Percentiles rank a stretch among this genome's conserved stretches.
phyloP scores from a whole-genome alignment of 2,888 invertebrate species.

The Caenorhabditis sinica region DNA sequence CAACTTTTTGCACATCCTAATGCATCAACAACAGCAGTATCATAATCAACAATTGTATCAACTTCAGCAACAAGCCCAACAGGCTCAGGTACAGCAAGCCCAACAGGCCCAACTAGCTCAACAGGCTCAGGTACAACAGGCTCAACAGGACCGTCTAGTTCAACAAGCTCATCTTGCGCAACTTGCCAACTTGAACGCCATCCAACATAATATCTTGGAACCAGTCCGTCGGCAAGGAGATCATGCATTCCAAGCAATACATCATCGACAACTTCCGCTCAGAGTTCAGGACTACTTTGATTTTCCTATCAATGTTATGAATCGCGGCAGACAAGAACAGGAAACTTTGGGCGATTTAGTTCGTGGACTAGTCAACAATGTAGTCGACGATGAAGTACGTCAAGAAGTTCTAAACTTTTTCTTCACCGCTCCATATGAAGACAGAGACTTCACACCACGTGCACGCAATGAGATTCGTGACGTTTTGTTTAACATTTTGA shows the following conservation, averaged over 20 bases:
- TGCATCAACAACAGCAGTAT: neutral
- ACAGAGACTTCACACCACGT: neutral
- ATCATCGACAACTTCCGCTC: neutral
- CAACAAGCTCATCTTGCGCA: neutral
- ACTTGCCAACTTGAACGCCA: too few species aligned
- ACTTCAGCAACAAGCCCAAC: neutral
- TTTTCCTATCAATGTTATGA: neutral
- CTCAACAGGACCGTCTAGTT: neutral
- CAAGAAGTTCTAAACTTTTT: conserved; percentile 8
- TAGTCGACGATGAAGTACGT: neutral
- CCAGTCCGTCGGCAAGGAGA: too few species aligned
- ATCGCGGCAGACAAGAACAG: neutral
- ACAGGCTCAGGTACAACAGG: neutral
- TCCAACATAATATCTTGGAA: too few species aligned
- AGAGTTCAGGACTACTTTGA: conserved; percentile 1
- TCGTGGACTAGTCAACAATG: neutral
- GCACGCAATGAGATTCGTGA: neutral
- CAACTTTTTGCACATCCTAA: neutral
- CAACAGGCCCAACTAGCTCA: neutral
- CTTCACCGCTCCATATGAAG: conserved; percentile 8
- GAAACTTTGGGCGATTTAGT: neutral
- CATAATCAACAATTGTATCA: too few species aligned
- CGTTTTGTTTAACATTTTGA: neutral
- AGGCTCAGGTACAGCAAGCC: neutral
- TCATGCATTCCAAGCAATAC: neutral